Evolutionary conservation across 1,140 invertebrate genomes (phyloP).

Genomic region (Cydia pomonella): DNA sequence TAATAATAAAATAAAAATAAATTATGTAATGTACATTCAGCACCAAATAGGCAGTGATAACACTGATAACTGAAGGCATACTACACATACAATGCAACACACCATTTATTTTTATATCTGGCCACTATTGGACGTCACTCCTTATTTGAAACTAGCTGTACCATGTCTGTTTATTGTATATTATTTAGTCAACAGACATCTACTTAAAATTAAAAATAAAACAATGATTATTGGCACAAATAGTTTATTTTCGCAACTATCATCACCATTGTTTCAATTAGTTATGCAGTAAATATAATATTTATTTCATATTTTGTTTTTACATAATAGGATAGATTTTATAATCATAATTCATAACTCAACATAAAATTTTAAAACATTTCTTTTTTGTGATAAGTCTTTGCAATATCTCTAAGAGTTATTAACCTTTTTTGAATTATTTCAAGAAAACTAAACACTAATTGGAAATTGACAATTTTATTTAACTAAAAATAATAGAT

Average conservation of each 20-base stretch:
- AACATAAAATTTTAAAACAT: neutral
- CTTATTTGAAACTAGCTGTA: too few relatives aligned
- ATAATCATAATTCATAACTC: neutral
- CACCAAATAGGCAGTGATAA: too few relatives aligned
- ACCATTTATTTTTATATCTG: too few relatives aligned
- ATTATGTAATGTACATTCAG: too few relatives aligned
- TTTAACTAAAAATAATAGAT: neutral
- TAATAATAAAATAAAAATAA: too few relatives aligned
- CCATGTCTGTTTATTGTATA: too few relatives aligned
- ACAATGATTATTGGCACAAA: slow-evolving; percentile 62
- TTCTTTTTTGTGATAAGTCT: neutral
- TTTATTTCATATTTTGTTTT: slow-evolving; percentile 35
- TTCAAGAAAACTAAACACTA: neutral
- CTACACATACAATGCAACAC: too few relatives aligned
- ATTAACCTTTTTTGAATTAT: neutral
- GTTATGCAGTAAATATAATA: slow-evolving; percentile 37
- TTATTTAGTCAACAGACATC: too few relatives aligned
- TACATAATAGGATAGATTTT: slow-evolving; percentile 26
- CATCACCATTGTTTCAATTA: slow-evolving; percentile 39
- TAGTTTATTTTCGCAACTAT: slow-evolving; percentile 68
- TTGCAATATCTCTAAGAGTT: neutral
- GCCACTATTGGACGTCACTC: too few relatives aligned
- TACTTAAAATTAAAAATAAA: slow-evolving; percentile 54
- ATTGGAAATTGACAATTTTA: slow-evolving; percentile 16
- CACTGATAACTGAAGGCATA: too few relatives aligned